Conservation (phyloP, 2,888 invertebrate species). For the Drosophila pseudotakahashii region DNA sequence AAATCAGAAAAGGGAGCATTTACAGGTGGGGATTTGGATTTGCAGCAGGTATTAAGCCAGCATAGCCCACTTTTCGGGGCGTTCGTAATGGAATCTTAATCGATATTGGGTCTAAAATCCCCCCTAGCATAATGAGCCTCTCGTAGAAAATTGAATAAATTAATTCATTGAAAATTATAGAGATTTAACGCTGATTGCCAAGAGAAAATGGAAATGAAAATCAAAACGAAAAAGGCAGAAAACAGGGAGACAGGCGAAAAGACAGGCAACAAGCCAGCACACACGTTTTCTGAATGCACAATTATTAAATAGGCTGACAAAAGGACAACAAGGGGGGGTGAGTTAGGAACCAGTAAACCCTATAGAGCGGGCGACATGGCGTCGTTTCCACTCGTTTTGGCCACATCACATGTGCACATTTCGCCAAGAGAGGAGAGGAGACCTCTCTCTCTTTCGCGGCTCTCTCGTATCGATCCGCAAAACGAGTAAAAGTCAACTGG, state of each 20-base stretch:
- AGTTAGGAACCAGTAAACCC: background rate
- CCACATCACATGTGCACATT: constrained; percentile 76
- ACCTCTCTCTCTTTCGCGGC: constrained; percentile 11
- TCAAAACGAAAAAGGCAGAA: too few species aligned
- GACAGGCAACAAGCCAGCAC: constrained; percentile 33
- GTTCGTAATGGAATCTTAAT: background rate
- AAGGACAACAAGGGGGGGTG: constrained; percentile 29
- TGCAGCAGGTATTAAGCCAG: too few species aligned
- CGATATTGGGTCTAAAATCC: constrained; percentile 14
- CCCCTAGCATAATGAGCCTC: constrained; percentile 30
- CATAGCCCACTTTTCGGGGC: background rate
- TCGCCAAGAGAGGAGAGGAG: constrained; percentile 22
- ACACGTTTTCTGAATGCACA: constrained; percentile 75
- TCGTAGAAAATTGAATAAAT: constrained; percentile 65
- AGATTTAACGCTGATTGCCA: constrained; percentile 66
- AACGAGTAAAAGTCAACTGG: constrained; percentile 74
- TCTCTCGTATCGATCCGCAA: constrained; percentile 69
- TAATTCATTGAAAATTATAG: constrained; percentile 68
- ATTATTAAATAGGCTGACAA: constrained; percentile 73
- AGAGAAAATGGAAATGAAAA: constrained; percentile 1
- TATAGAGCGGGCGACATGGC: constrained; percentile 36
- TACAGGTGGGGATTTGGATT: constrained; percentile 59
- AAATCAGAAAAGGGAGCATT: background rate
- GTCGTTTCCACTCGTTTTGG: constrained; percentile 46
- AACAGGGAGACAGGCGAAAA: constrained; percentile 13